Conservation (phyloP, 2,797 vertebrate species). For the Hipposideros larvatus region DNA sequence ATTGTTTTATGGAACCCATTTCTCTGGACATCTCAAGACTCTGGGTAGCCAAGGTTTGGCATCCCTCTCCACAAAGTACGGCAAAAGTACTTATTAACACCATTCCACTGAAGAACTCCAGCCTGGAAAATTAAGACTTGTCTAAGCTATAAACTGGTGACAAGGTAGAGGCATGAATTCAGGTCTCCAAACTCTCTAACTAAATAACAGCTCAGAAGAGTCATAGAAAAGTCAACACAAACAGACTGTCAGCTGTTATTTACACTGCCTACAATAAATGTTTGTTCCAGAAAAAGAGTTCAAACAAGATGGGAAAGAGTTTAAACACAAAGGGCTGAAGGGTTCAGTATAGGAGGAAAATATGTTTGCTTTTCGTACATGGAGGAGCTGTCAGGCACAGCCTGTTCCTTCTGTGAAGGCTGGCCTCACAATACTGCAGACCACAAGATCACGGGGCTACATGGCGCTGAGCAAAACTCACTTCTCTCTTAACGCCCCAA, state of each 20-base stretch:
- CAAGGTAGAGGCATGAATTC: slow-evolving; percentile 56
- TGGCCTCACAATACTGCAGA: neutral
- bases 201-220: slow-evolving; percentile 77
- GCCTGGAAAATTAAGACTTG: slow-evolving; percentile 52
- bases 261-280: slow-evolving; percentile 74
- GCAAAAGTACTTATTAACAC: neutral
- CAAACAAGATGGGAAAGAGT: slow-evolving; percentile 82
- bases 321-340: slow-evolving; percentile 83
- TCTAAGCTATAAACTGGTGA: neutral
- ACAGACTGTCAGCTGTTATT: slow-evolving; percentile 79
- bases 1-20: slow-evolving; percentile 1
- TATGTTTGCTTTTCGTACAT: slow-evolving; percentile 54
- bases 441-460: neutral
- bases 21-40: neutral
- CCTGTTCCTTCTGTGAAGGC: slow-evolving; percentile 49
- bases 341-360: slow-evolving; percentile 70
- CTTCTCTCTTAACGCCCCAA: neutral
- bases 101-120: neutral
- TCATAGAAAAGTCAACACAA: slow-evolving; percentile 81
- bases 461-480: neutral
- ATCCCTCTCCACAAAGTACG: neutral
- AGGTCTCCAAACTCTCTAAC: slow-evolving; percentile 70
- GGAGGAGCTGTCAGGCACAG: slow-evolving; percentile 45
- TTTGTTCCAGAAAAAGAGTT: slow-evolving; percentile 78
- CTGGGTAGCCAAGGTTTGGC: neutral